Conservation (phyloP, 2,797 vertebrate species). For the Bradypodion ventrale region DNA sequence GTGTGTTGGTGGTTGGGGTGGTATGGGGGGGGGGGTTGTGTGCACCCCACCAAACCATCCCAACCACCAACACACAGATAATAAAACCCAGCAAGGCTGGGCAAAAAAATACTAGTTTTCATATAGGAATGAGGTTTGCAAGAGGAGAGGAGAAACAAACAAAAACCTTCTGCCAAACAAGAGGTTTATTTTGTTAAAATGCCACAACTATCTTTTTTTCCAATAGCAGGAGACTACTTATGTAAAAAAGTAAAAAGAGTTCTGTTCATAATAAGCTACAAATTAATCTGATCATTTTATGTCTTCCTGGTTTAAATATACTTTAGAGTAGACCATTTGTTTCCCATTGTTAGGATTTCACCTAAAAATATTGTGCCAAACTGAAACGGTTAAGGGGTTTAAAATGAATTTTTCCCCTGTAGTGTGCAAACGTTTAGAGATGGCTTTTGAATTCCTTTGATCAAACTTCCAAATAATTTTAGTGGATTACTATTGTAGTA, state of each 20-base stretch:
- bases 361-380: slow-evolving; percentile 42
- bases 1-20: too few species aligned
- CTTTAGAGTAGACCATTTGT: accelerated
- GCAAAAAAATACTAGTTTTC: too few species aligned
- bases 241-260: background rate
- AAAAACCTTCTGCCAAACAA: too few species aligned
- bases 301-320: slow-evolving; percentile 11
- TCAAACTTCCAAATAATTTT: slow-evolving; percentile 80
- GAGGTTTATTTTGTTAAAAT: too few species aligned
- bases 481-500: slow-evolving; percentile 87
- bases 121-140: too few species aligned
- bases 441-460: slow-evolving; percentile 83
- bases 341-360: slow-evolving; percentile 32
- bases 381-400: slow-evolving; percentile 53
- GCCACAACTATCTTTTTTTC: too few species aligned
- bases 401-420: slow-evolving; percentile 44
- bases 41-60: too few species aligned
- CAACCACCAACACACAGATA: too few species aligned
- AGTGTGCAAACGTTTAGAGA: slow-evolving; percentile 73
- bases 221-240: background rate
- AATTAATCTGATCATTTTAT: slow-evolving; percentile 16
- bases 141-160: too few species aligned
- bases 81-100: too few species aligned
- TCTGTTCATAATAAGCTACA: slow-evolving; percentile 26
- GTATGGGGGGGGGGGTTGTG: too few species aligned